Base-by-base conservation (phyloP, 2,797 vertebrate species). In the Tragelaphus oryx region DNA sequence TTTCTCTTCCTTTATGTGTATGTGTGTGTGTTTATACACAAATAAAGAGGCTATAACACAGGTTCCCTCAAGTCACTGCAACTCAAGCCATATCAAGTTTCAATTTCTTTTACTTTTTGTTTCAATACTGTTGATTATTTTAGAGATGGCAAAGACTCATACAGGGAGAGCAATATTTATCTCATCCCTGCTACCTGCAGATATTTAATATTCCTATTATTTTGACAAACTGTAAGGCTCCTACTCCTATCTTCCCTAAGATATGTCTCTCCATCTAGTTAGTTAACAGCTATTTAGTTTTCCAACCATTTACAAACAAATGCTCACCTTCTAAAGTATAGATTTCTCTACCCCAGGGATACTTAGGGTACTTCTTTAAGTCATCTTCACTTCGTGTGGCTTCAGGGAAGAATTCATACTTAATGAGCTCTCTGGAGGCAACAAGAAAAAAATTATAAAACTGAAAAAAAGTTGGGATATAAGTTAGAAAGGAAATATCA, bases 391-490 rank as follows among this genome's bases (percentile, higher is more conserved):
- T 99, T 97, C 99, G 98, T n/a, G 99, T 99, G 93, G 99, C 99
- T 98, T 99, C 99, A 78, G 99, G 99, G 98, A 99, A 99, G 98
- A 99, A 99, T 98, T 99, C 99, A 18, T 99, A 99, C 98, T 99
- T 99, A 91, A 99, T 99, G 95, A 99, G 98, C 96, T 99, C 99
- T 98, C 99, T 99, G 97, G 94, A 87, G 92, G 93, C 37, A 92
- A 97, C 44, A 30, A 96, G 37, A 82, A 95, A 97, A 76, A 96
- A 89, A 93, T 92, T 89, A 94, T 9, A 97, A 88, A 46, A 79
- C 80, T 26, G 33, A 46, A 87, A 97, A 76, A 16, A 88, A 6
- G 6, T 57, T 79, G 82, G 24, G 10, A 4, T 8, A 6, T 54
- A 1, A 78, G 41, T 59, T 79, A 52, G 33, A 90, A 62, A 84